Conservation (phyloP, 2,888 invertebrate genomes). For the Brenthis daphne region DNA sequence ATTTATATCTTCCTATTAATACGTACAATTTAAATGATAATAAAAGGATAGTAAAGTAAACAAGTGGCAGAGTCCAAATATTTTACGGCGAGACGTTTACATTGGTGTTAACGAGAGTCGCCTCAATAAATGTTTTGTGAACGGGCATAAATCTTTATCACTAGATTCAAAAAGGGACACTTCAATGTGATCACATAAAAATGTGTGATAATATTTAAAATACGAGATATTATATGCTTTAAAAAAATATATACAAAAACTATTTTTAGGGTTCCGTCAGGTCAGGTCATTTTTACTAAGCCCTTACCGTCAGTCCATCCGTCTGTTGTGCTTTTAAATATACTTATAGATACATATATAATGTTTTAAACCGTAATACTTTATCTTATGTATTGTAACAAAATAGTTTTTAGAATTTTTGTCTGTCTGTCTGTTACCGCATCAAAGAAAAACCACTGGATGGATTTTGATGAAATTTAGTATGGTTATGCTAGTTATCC, state of each 20-base stretch:
- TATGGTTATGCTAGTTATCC: no score
- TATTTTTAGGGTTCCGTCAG: background rate
- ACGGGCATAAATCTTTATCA: conserved; percentile 68
- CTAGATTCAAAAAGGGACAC: conserved; percentile 55
- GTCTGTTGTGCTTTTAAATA: background rate
- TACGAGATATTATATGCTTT: conserved; percentile 22
- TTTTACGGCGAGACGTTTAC: conserved; percentile 72
- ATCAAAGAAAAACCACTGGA: no score
- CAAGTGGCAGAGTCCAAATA: conserved; percentile 58
- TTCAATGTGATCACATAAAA: conserved; percentile 68
- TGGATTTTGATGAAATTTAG: no score
- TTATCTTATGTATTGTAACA: no score
- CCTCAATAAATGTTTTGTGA: conserved; percentile 74
- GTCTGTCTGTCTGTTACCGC: no score
- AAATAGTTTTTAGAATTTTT: no score
- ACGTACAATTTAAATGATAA: conserved; percentile 72
- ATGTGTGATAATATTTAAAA: conserved; percentile 55
- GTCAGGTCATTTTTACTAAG: no score
- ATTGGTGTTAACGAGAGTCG: conserved; percentile 76
- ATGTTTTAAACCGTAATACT: no score
- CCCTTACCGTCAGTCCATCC: no score
- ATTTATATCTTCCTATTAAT: conserved; percentile 48
- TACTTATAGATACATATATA: background rate
- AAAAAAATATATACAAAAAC: conserved; percentile 10
- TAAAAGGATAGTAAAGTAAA: conserved; percentile 59